These are phyloP conservation scores for Cyprinella venusta DNA, from an alignment of 2,797 vertebrate genomes.

Conservation along the genomic window DNA sequence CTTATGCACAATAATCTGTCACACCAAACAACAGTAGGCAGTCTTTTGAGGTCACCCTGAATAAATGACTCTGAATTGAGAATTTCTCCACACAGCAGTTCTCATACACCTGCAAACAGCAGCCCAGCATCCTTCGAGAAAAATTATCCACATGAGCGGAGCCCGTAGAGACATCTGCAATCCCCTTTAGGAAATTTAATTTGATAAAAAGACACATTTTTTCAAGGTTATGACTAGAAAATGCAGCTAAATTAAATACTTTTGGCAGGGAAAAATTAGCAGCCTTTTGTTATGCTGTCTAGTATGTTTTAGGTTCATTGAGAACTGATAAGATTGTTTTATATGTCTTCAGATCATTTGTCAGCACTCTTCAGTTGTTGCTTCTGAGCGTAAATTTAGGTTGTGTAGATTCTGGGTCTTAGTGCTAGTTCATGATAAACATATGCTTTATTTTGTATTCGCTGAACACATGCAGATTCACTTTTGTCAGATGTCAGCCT, in stretches of 20 bases:
- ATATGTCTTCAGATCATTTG: constrained; percentile 51
- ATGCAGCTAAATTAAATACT: constrained; percentile 43
- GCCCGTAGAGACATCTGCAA: constrained; percentile 29
- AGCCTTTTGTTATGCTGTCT: constrained; percentile 53
- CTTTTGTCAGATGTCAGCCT: not conserved
- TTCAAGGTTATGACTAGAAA: constrained; percentile 33
- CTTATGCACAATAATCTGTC: not conserved
- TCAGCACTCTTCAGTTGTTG: not conserved
- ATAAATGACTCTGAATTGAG: constrained; percentile 24
- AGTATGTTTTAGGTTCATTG: constrained; percentile 54
- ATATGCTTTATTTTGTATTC: not conserved
- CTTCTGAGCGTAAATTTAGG: not conserved
- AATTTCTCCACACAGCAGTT: constrained; percentile 8
- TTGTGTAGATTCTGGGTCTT: not conserved
- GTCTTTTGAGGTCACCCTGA: constrained; percentile 34
- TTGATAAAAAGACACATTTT: constrained; percentile 16
- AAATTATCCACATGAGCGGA: constrained; percentile 31
- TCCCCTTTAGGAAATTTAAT: constrained; percentile 26
- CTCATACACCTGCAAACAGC: constrained; percentile 23
- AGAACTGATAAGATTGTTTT: constrained; percentile 40
- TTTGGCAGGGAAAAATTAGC: constrained; percentile 32
- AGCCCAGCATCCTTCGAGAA: constrained; percentile 13
- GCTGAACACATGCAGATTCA: not conserved
- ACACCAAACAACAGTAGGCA: not conserved
- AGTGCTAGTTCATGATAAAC: not conserved